These are phyloP conservation scores for Bufo gargarizans DNA, from an alignment of 2,113 vertebrate genomes.

Conservation along the genomic window DNA sequence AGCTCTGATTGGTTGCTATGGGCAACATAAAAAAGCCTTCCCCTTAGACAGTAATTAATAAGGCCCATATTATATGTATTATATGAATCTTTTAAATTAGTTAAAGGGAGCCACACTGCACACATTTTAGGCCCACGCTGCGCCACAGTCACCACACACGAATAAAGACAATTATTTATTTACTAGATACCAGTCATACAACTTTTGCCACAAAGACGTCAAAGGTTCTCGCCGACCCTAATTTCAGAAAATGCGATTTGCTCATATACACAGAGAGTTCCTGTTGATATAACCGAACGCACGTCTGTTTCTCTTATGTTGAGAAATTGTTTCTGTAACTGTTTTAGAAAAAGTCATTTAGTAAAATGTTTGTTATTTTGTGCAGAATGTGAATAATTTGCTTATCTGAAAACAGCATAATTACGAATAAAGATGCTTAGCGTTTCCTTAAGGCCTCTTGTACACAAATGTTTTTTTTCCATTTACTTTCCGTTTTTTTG, in stretches of 20 bases:
- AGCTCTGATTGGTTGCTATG: no score
- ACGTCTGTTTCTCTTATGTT: neutral
- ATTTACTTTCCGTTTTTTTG: no score
- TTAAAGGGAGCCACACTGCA: no score
- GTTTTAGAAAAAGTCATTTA: neutral
- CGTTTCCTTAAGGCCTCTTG: neutral
- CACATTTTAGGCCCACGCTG: no score
- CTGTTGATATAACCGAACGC: slow-evolving; percentile 7
- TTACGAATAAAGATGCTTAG: neutral
- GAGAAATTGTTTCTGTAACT: neutral
- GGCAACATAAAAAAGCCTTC: no score
- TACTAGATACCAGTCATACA: neutral
- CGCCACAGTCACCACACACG: no score
- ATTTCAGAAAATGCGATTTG: neutral
- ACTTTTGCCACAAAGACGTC: slow-evolving; percentile 41
- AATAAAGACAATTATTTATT: neutral
- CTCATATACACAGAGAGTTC: neutral
- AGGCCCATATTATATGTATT: no score
- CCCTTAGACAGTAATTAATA: no score
- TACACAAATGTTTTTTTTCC: neutral
- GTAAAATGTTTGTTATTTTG: neutral
- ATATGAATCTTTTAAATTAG: no score
- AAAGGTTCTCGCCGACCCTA: neutral
- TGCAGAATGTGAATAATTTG: neutral
- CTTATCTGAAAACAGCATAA: neutral